phyloP scores from a whole-genome alignment of 2,797 vertebrate genomes.

The Tolypeutes matacus region DNA sequence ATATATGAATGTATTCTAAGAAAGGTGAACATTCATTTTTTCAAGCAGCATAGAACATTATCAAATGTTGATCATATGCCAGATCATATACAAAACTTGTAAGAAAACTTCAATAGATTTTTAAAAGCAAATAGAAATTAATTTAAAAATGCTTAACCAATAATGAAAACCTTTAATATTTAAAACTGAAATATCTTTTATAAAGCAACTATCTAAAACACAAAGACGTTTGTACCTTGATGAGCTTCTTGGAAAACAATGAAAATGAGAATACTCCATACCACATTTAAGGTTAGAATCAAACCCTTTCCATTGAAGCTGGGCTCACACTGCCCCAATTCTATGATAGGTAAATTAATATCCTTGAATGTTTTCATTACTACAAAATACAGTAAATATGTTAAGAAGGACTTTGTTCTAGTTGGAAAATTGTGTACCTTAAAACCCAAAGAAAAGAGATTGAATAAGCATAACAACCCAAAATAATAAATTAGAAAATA shows the following conservation, averaged over 20 bases:
- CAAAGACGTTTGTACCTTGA: not conserved
- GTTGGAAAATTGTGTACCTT: not conserved
- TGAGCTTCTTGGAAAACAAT: not conserved
- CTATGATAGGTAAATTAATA: not conserved
- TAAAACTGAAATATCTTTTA: not conserved
- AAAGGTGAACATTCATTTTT: conserved; percentile 31
- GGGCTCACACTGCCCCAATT: not conserved
- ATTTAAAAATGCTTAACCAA: not conserved
- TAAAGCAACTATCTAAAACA: conserved; percentile 1
- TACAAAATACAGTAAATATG: not conserved
- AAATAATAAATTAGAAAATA: not conserved
- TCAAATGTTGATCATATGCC: not conserved
- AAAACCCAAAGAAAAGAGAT: not conserved
- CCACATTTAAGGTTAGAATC: not conserved
- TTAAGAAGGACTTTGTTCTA: conserved; percentile 8
- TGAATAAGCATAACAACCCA: not conserved
- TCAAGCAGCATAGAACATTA: not conserved
- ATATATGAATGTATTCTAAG: not conserved
- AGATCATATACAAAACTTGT: not conserved
- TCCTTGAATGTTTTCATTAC: not conserved
- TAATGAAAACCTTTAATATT: not conserved
- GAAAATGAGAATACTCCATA: not conserved
- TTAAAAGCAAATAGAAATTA: conserved; percentile 4
- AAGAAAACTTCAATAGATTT: not conserved
- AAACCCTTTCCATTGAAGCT: not conserved